A percentile compares a stretch with the other conserved stretches of the same genome.
phyloP scores from a whole-genome alignment of 1,140 invertebrate genomes.

The Solen grandis region DNA sequence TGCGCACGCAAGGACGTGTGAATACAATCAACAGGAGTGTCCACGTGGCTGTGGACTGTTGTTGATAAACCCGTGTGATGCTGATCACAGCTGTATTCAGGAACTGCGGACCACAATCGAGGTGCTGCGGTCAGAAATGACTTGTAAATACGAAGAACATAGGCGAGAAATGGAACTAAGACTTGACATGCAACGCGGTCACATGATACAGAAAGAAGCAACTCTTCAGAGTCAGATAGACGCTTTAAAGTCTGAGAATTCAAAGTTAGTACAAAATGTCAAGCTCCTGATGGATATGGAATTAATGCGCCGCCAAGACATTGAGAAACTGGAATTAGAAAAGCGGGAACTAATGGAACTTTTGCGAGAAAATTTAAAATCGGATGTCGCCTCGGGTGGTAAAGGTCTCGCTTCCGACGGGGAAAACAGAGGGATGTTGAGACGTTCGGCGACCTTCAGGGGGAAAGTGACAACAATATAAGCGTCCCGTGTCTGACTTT shows the following conservation, averaged over 20 bases:
- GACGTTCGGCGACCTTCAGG: too few relatives aligned
- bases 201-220: slow-evolving; percentile 75
- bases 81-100: slow-evolving; percentile 72
- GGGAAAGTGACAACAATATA: too few relatives aligned
- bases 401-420: too few relatives aligned
- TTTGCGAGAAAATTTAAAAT: slow-evolving; percentile 31
- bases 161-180: slow-evolving; percentile 71
- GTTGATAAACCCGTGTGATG: slow-evolving; percentile 55
- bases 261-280: slow-evolving; percentile 62
- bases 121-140: slow-evolving; percentile 71
- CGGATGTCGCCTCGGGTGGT: too few relatives aligned
- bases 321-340: slow-evolving; percentile 70
- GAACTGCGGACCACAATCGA: slow-evolving; percentile 71
- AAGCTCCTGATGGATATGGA: slow-evolving; percentile 70
- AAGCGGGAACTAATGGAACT: slow-evolving; percentile 69
- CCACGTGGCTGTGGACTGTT: slow-evolving; percentile 70
- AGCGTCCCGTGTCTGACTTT: too few relatives aligned
- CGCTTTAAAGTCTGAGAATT: slow-evolving; percentile 66
- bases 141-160: slow-evolving; percentile 71
- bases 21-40: slow-evolving; percentile 58
- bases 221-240: slow-evolving; percentile 69
- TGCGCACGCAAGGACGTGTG: slow-evolving; percentile 60
- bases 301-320: slow-evolving; percentile 64
- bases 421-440: too few relatives aligned
- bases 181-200: slow-evolving; percentile 74